Conservation (phyloP, 2,113 vertebrate species). For the Eclectus roratus region DNA sequence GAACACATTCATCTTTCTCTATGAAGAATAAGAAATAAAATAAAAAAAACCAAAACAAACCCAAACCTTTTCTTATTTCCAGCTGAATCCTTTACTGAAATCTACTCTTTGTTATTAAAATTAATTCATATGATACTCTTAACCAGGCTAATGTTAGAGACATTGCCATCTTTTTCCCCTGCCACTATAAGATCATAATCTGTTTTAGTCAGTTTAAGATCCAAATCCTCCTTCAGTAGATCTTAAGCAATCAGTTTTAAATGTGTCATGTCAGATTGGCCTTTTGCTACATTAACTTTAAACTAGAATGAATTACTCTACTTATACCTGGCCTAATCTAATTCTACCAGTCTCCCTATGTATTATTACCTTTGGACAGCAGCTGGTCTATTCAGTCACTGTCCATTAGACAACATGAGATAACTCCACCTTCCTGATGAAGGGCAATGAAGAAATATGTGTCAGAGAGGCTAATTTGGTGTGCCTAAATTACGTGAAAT, state of each 20-base stretch:
- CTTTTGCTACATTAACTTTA: constrained; percentile 12
- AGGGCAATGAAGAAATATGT: neutral
- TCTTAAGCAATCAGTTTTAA: neutral
- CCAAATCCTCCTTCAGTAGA: neutral
- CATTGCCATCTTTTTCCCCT: neutral
- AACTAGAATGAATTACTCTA: neutral
- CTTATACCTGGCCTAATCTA: neutral
- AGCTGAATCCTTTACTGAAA: neutral
- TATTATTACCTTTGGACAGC: neutral
- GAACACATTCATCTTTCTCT: neutral
- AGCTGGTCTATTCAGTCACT: neutral
- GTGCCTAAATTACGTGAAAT: neutral
- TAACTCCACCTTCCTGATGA: neutral
- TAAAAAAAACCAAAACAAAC: rapidly evolving
- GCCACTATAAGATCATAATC: neutral
- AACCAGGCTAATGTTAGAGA: neutral
- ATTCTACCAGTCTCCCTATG: neutral
- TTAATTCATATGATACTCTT: neutral
- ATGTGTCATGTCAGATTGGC: neutral
- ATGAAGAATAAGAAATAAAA: neutral
- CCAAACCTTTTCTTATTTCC: neutral
- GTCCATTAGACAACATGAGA: neutral
- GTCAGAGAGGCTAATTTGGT: neutral
- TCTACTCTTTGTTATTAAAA: neutral
- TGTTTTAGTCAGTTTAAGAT: neutral